phyloP scores from a whole-genome alignment of 2,113 vertebrate genomes.

The Oryzias curvinotus region DNA sequence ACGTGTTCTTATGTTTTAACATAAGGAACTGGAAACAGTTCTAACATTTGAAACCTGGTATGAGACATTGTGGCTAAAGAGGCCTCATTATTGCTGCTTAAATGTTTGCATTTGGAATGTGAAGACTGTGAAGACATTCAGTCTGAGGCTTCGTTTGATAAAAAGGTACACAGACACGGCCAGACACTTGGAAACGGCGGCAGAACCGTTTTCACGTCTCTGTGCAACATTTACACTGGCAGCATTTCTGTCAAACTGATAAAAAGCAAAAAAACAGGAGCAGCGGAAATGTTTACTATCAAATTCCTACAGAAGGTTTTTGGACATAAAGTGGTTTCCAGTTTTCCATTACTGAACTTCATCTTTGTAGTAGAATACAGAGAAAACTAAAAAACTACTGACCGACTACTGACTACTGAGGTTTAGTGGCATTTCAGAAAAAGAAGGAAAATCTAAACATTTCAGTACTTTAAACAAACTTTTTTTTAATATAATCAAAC shows the following conservation, averaged over 20 bases:
- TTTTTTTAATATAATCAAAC: too few relatives aligned
- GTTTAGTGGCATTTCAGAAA: too few relatives aligned
- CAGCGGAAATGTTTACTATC: background rate
- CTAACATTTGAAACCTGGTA: slow-evolving; percentile 32
- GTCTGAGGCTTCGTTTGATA: slow-evolving; percentile 12
- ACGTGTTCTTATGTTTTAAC: background rate
- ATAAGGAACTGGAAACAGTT: slow-evolving; percentile 19
- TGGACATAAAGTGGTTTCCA: too few relatives aligned
- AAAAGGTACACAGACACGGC: slow-evolving; percentile 21
- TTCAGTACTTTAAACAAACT: too few relatives aligned
- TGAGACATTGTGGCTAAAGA: slow-evolving; percentile 32
- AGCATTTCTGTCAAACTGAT: background rate
- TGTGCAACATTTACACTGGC: slow-evolving; percentile 20
- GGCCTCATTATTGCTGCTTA: slow-evolving; percentile 23
- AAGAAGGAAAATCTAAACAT: too few relatives aligned
- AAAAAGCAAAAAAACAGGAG: slow-evolving; percentile 17
- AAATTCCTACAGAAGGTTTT: too few relatives aligned
- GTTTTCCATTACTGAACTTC: too few relatives aligned
- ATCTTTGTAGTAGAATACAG: too few relatives aligned
- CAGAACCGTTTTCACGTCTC: slow-evolving; percentile 42
- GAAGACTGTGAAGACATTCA: slow-evolving; percentile 16
- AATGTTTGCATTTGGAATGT: slow-evolving; percentile 54
- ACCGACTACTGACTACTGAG: too few relatives aligned
- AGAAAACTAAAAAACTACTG: too few relatives aligned
- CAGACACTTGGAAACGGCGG: slow-evolving; percentile 12